A percentile compares a stretch with the other conserved stretches of the same genome.
Evolutionary conservation across 2,888 invertebrate genomes (phyloP).

Genomic region (Octodonta nipae): DNA sequence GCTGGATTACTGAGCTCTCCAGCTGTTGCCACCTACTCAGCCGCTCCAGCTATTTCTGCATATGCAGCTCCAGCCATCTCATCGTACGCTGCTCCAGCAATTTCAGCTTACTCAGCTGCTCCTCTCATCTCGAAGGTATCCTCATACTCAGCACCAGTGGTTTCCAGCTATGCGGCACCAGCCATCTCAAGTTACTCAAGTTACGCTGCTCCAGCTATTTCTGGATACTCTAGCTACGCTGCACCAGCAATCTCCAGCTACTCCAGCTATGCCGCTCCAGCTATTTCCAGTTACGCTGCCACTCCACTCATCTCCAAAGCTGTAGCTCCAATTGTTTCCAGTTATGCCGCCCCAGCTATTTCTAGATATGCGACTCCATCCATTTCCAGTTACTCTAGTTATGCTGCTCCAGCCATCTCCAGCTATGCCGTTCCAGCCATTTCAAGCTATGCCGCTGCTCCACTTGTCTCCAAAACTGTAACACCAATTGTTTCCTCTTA

Average conservation of each 20-base stretch:
- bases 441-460: slow-evolving; percentile 16
- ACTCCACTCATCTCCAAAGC: slow-evolving; percentile 33
- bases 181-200: slow-evolving; percentile 19
- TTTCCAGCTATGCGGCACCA: slow-evolving; percentile 22
- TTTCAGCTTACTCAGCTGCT: slow-evolving; percentile 25
- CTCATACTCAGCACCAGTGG: slow-evolving; percentile 21
- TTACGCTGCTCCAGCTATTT: slow-evolving; percentile 31
- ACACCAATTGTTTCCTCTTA: slow-evolving; percentile 20
- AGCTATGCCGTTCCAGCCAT: slow-evolving; percentile 28
- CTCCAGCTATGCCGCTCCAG: slow-evolving; percentile 26
- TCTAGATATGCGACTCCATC: slow-evolving; percentile 26
- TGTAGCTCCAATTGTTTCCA: slow-evolving; percentile 12
- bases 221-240: slow-evolving; percentile 44
- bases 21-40: slow-evolving; percentile 21
- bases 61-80: slow-evolving; percentile 13
- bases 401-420: slow-evolving; percentile 17
- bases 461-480: slow-evolving; percentile 20
- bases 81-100: slow-evolving; percentile 10
- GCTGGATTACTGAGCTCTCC: slow-evolving; percentile 41
- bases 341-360: slow-evolving; percentile 13
- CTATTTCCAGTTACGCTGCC: slow-evolving; percentile 18
- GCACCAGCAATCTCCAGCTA: slow-evolving; percentile 40
- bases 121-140: slow-evolving; percentile 28
- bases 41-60: slow-evolving; percentile 23
- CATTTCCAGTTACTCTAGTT: slow-evolving; percentile 40